Conservation (phyloP, 1,140 invertebrate species). For the Muscidifurax raptorellus region DNA sequence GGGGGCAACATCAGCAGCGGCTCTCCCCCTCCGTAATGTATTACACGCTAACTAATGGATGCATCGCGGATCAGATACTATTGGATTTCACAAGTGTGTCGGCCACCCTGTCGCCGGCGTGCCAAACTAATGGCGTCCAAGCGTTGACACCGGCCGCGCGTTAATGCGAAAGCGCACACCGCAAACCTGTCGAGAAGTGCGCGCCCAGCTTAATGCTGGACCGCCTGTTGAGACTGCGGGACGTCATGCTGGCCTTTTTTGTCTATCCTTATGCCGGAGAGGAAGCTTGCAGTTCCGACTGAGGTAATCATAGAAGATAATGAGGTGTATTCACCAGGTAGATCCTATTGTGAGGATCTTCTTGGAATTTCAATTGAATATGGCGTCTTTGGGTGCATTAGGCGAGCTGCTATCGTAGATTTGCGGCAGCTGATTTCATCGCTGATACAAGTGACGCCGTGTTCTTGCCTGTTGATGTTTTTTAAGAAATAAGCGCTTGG, state of each 20-base stretch:
- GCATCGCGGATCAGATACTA: constrained; percentile 46
- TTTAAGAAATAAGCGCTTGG: too few relatives aligned
- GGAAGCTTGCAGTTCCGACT: too few relatives aligned
- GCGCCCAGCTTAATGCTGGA: background rate
- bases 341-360: too few relatives aligned
- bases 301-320: too few relatives aligned
- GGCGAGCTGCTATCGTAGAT: too few relatives aligned
- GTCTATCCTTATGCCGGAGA: background rate
- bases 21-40: constrained; percentile 17
- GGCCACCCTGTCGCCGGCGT: background rate
- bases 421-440: too few relatives aligned
- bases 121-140: constrained; percentile 43
- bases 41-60: constrained; percentile 45
- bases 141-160: background rate
- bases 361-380: too few relatives aligned
- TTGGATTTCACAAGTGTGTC: constrained; percentile 39
- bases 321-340: too few relatives aligned
- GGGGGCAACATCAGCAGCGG: background rate
- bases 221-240: background rate
- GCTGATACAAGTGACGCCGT: too few relatives aligned
- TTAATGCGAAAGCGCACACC: background rate
- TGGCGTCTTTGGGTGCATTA: too few relatives aligned
- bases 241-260: background rate
- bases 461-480: too few relatives aligned
- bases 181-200: background rate